Base-by-base conservation (phyloP, 1,140 invertebrate genomes). In the Diorhabda elongata region DNA sequence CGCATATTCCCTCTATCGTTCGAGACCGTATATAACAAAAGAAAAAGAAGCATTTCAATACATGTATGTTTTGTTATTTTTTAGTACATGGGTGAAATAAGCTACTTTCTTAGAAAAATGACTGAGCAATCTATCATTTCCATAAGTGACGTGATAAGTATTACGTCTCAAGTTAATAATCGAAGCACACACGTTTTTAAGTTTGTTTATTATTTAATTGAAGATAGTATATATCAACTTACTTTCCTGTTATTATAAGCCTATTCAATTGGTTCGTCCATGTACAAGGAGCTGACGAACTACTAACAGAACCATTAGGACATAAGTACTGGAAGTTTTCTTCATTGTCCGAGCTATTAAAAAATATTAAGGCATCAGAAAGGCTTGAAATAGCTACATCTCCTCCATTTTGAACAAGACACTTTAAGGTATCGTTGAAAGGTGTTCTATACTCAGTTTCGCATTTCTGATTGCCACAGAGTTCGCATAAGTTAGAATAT, bases 261-360 rank as follows among this genome's bases (percentile, higher is more conserved):
- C 80, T 78, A 84, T 87, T 87, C 4, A 87, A 86, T 75, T 89
- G 86, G 47, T 80, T 81, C 2, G 87, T 80, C 85, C 88, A 87
- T 11, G 83, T 72, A 73, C 88, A 90, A 6, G 86, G 85, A 68
- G 72, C 74, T 0, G 81, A 67, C 4, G 75, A 75, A 4, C 73
- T 42, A 0, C 43, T 60, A 5, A 62, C 62, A 2, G 82, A 83
- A 4, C 90, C 90, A 79, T 92, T 85, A n/a, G 86, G 84, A 80
- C 92, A 95, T 56, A 94, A 72, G 68, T 73, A 77, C 63, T 66
- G 71, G 43, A 67, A 77, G 11, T 64, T 57, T 11, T 70, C 44
- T n/a, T 44, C 57, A 65, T 77, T 74, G 26, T 47, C 47, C 44
- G 64, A 60, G 3, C 41, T 66, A 44, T 63, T 69, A 58, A 81